phyloP scores from a whole-genome alignment of 1,140 invertebrate species.

The Drosophila nasuta region DNA sequence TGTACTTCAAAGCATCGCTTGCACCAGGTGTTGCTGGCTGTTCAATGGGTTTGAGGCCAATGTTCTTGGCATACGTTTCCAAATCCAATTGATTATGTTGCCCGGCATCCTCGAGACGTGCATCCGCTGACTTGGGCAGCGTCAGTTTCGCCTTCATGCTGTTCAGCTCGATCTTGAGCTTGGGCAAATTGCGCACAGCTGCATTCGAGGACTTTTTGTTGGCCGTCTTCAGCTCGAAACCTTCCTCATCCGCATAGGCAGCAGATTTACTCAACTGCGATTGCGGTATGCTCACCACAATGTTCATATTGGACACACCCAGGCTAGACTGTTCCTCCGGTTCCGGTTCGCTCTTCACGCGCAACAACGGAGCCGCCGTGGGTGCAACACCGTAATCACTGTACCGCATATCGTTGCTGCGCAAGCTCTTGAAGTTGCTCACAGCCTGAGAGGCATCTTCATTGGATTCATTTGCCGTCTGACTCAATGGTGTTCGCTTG shows the following conservation, averaged over 20 bases:
- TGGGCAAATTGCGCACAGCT: constrained; percentile 63
- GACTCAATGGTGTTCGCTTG: constrained; percentile 13
- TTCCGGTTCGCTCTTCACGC: constrained; percentile 64
- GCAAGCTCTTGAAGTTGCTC: constrained; percentile 79
- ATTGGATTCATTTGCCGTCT: constrained; percentile 27
- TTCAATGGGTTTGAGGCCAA: constrained; percentile 81
- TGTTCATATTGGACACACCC: constrained; percentile 55
- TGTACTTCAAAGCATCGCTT: constrained; percentile 57
- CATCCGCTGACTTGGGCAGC: constrained; percentile 70
- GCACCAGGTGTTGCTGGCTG: neutral
- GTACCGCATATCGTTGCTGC: constrained; percentile 81
- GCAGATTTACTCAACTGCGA: constrained; percentile 64
- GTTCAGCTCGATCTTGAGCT: constrained; percentile 78
- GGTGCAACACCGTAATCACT: constrained; percentile 60
- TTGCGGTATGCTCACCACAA: constrained; percentile 80
- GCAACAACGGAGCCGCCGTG: constrained; percentile 12
- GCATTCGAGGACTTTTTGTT: constrained; percentile 59
- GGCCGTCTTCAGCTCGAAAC: constrained; percentile 78
- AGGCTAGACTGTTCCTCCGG: constrained; percentile 23
- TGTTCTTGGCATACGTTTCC: constrained; percentile 82
- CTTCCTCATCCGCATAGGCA: constrained; percentile 59
- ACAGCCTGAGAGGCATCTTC: constrained; percentile 23
- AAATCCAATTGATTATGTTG: constrained; percentile 64
- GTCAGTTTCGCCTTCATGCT: constrained; percentile 71
- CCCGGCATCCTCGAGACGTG: constrained; percentile 45